Evolutionary conservation across 2,888 invertebrate genomes (phyloP), one percentile per base, ranked within the genome.

Genomic region (Tortrix viridana): DNA sequence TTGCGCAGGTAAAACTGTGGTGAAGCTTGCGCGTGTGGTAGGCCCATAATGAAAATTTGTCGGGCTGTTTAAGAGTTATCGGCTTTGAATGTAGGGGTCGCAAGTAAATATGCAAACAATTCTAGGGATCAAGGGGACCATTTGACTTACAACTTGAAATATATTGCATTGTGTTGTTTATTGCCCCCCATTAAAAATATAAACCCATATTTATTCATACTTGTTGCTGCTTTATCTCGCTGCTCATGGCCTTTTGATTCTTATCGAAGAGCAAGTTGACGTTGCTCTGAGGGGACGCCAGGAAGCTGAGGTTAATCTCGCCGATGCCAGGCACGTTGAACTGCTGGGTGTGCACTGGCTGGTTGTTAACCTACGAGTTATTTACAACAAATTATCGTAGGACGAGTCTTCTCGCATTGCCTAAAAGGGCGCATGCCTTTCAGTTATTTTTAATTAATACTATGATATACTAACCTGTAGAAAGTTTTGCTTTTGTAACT

Each of bases 311-410:
- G 73, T 89, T 90, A 68, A 90, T 88, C 71, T 91, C 91, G 6
- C 89, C 90, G 48, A 91, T 88, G n/a, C 89, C 89, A 0, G 89
- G 90, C 1, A 90, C 88, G 80, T 88, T 89, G 75, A 89, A 89
- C 72, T 90, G 89, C 65, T 87, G 86, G 3, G 85, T 86, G 49
- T 86, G 86, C 47, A 87, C 81, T 5, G 86, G 82, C 72, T 83
- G 81, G 59, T 71, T 72, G 67, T 76, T 81, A 16, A 79, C 80
- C 49, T 80, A 79, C 81, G 80, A 18, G 44, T 56, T n/a, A 32
- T 20, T n/a, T 18, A 38, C 16, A 16, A 3, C 20, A 26, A 16
- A 23, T 7, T 20, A 22, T 41, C 2, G 7, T 23, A 38, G n/a
- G n/a, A n/a, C 4, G n/a, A n/a, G 5, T 14, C 38, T 5, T 5